phyloP scores from a whole-genome alignment of 2,797 vertebrate species.

The Oophaga sylvatica region DNA sequence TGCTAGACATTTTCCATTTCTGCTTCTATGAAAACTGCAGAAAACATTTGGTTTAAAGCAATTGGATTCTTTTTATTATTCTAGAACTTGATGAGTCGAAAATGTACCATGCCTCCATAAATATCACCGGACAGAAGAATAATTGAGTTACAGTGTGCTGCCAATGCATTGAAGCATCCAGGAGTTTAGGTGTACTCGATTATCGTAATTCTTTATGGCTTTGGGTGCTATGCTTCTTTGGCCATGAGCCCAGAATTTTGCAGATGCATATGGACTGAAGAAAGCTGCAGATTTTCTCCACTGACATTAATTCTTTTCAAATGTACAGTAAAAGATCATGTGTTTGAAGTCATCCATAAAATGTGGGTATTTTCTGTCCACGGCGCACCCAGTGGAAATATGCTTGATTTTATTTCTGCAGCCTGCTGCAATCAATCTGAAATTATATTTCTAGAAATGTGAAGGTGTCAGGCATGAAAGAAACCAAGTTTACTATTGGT shows the following conservation, averaged over 20 bases:
- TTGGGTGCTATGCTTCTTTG: constrained; percentile 30
- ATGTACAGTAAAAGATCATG: constrained; percentile 22
- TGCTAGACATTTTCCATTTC: not conserved
- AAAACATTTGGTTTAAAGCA: not conserved
- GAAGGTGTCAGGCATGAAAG: too few relatives aligned
- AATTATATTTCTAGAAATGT: too few relatives aligned
- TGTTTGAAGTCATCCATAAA: not conserved
- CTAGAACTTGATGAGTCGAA: not conserved
- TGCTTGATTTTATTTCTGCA: too few relatives aligned
- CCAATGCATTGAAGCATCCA: constrained; percentile 37
- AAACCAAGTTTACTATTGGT: too few relatives aligned
- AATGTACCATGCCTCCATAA: constrained; percentile 7
- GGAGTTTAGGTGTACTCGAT: constrained; percentile 30
- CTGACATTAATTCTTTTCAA: constrained; percentile 33
- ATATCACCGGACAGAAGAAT: constrained; percentile 31
- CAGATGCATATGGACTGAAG: constrained; percentile 45
- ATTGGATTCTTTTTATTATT: constrained; percentile 9
- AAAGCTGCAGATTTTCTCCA: constrained; percentile 17
- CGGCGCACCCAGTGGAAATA: not conserved
- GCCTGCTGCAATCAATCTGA: too few relatives aligned
- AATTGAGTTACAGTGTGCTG: constrained; percentile 37
- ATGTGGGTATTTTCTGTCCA: constrained; percentile 6
- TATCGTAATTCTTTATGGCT: constrained; percentile 49
- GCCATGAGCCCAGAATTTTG: constrained; percentile 41
- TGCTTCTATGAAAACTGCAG: not conserved